A percentile compares a stretch with the other conserved stretches of the same genome.
Evolutionary conservation across 2,888 invertebrate species (phyloP).

Genomic region (Lithophane socia): DNA sequence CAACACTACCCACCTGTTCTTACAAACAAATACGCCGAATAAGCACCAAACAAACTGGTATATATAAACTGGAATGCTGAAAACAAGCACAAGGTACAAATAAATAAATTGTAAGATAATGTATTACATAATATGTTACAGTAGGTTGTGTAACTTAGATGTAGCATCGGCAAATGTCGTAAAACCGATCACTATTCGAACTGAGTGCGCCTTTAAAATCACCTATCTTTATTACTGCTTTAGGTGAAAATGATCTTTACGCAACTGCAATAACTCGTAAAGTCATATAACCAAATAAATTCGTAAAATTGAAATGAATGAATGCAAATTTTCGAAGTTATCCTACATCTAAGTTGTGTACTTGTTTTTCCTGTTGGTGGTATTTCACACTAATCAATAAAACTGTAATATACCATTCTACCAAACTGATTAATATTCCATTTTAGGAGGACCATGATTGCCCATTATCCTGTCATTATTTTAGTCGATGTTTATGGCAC

Average conservation of each 20-base stretch:
- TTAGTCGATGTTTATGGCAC: neutral
- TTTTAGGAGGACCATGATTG: neutral
- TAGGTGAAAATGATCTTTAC: too few species aligned
- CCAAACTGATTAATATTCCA: neutral
- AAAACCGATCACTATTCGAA: too few species aligned
- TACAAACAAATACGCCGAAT: constrained; percentile 97
- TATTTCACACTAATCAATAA: neutral
- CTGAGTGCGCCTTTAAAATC: too few species aligned
- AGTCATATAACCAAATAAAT: too few species aligned
- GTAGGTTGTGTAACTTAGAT: too few species aligned
- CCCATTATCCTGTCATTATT: neutral
- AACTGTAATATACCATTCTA: neutral
- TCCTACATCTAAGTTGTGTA: too few species aligned
- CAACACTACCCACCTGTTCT: constrained; percentile 92
- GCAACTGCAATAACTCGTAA: too few species aligned
- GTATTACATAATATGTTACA: neutral
- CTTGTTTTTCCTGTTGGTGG: neutral
- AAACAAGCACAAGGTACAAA: constrained; percentile 62
- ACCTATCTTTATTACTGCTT: too few species aligned
- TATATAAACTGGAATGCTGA: constrained; percentile 97
- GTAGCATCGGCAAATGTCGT: too few species aligned
- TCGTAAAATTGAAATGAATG: too few species aligned
- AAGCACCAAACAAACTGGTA: constrained; percentile 98
- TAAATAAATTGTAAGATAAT: neutral
- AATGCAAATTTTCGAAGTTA: too few species aligned